phyloP scores from a whole-genome alignment of 2,797 vertebrate species.

The Sebastes trivittatus region DNA sequence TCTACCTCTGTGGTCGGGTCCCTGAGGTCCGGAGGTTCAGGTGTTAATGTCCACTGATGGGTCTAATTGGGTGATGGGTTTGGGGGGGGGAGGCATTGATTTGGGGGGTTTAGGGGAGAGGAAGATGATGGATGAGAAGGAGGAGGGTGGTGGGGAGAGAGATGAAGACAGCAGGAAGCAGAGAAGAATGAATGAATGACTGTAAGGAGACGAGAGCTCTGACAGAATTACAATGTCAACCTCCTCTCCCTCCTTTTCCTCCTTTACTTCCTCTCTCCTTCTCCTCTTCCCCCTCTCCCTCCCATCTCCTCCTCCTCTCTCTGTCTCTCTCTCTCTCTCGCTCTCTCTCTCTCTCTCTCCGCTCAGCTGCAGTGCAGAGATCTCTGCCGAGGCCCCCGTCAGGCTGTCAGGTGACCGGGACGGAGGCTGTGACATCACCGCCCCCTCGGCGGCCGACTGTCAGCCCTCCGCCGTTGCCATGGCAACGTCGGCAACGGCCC shows the following conservation, averaged over 20 bases:
- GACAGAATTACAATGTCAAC: constrained; percentile 61
- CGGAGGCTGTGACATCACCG: constrained; percentile 82
- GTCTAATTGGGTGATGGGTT: constrained; percentile 61
- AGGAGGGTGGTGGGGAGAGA: neutral
- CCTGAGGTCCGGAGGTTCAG: constrained; percentile 61
- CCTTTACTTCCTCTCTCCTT: neutral
- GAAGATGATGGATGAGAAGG: neutral
- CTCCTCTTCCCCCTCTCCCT: neutral
- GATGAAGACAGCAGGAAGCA: constrained; percentile 8
- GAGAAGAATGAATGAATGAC: constrained; percentile 46
- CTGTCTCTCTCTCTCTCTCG: neutral
- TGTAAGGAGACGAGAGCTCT: constrained; percentile 36
- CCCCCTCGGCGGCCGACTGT: constrained; percentile 74
- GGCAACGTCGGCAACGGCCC: constrained; percentile 83
- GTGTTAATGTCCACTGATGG: constrained; percentile 75
- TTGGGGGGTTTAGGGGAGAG: constrained; percentile 16
- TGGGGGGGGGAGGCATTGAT: constrained; percentile 38
- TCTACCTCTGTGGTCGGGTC: neutral
- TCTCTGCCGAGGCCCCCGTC: constrained; percentile 81
- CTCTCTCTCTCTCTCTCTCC: neutral
- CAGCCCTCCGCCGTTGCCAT: constrained; percentile 85
- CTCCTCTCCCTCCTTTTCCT: neutral
- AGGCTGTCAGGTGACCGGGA: constrained; percentile 83
- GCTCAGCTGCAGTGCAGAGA: constrained; percentile 90
- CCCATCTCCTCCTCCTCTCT: neutral